These are phyloP conservation scores for Agapornis roseicollis DNA, from an alignment of 2,113 vertebrate species.

Conservation along the genomic window DNA sequence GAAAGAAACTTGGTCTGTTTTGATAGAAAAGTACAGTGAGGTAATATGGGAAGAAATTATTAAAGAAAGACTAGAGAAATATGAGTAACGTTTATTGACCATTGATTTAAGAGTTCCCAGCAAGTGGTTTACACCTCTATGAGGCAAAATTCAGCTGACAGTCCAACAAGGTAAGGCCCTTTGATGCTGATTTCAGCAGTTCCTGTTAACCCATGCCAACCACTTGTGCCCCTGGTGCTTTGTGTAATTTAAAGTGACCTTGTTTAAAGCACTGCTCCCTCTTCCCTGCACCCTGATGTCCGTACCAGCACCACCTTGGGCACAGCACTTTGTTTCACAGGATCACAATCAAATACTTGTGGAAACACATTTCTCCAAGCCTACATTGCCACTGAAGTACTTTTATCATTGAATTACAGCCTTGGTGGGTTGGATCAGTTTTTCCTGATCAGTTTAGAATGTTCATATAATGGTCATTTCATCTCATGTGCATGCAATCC, in stretches of 20 bases:
- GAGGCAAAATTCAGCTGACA: neutral
- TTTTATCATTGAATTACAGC: neutral
- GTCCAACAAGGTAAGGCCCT: neutral
- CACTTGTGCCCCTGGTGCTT: neutral
- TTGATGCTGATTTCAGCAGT: neutral
- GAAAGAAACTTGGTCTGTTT: neutral
- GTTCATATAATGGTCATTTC: neutral
- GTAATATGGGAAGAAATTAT: neutral
- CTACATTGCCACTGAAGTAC: neutral
- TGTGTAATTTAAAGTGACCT: neutral
- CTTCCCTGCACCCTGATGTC: accelerated
- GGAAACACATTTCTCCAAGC: neutral
- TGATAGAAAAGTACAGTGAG: neutral
- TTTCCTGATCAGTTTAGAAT: neutral
- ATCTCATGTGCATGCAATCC: neutral
- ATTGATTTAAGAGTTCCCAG: neutral
- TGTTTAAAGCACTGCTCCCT: neutral
- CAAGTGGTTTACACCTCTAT: neutral
- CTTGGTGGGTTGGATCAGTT: neutral
- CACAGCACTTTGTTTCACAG: accelerated
- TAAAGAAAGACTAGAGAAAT: neutral
- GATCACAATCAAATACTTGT: neutral
- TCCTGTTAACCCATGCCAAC: neutral
- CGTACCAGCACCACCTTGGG: neutral
- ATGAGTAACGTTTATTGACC: neutral